These are phyloP conservation scores for Staurois parvus DNA, from an alignment of 2,797 vertebrate species.

Conservation along the genomic window DNA sequence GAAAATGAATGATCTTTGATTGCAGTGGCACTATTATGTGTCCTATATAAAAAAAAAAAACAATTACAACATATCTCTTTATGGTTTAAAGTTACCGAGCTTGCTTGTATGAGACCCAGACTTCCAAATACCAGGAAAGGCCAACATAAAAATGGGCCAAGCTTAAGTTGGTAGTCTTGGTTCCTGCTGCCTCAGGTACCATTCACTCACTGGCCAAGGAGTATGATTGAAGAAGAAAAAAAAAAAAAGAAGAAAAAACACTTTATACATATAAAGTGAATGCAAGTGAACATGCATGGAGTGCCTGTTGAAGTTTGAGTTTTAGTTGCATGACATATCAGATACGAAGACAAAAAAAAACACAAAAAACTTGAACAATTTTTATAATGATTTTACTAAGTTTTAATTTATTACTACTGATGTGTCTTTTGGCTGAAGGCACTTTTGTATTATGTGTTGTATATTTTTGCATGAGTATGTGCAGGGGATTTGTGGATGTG, in stretches of 20 bases:
- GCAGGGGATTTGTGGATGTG: slow-evolving; percentile 76
- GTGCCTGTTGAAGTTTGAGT: slow-evolving; percentile 80
- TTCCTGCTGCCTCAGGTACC: slow-evolving; percentile 64
- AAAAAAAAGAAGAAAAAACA: slow-evolving; percentile 53
- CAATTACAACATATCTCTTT: slow-evolving; percentile 62
- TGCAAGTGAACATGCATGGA: slow-evolving; percentile 79
- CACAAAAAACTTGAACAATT: slow-evolving; percentile 88
- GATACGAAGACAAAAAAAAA: slow-evolving; percentile 71
- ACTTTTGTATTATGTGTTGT: slow-evolving; percentile 76
- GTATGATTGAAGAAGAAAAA: not conserved
- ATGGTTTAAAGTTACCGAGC: slow-evolving; percentile 62
- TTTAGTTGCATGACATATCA: slow-evolving; percentile 89
- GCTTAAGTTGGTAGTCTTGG: slow-evolving; percentile 49
- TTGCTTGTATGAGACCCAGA: slow-evolving; percentile 59
- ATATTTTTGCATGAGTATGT: slow-evolving; percentile 79
- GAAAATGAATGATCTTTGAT: slow-evolving; percentile 73
- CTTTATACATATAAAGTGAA: slow-evolving; percentile 68
- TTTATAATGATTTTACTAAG: slow-evolving; percentile 87
- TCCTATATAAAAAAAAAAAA: slow-evolving; percentile 62
- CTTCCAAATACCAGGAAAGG: slow-evolving; percentile 66
- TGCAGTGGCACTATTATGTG: slow-evolving; percentile 67
- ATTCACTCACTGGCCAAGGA: slow-evolving; percentile 66
- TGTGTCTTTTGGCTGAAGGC: slow-evolving; percentile 75
- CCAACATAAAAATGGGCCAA: slow-evolving; percentile 52
- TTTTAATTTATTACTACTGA: slow-evolving; percentile 93